Evolutionary conservation across 35 echinoderm and acorn worm species (phyloP).

Genomic region (Ophioderma brevispina): DNA sequence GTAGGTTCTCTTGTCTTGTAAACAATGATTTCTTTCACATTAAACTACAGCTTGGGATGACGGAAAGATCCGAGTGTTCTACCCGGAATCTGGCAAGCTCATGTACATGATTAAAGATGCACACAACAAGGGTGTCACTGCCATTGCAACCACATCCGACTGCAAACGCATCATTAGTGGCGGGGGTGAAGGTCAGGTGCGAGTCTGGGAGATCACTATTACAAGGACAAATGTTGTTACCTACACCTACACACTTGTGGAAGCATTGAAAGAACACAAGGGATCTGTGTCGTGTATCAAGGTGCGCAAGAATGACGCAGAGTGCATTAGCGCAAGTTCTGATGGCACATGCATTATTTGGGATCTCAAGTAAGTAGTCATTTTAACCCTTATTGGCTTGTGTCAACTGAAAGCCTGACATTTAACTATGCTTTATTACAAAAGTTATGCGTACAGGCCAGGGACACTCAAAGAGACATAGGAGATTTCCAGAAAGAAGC

Average conservation of each 20-base stretch:
- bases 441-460: too few relatives aligned
- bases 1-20: too few relatives aligned
- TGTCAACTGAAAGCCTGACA: too few relatives aligned
- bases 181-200: constrained; percentile 94
- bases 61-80: constrained; percentile 87
- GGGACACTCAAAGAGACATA: too few relatives aligned
- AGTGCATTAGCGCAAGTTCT: constrained; percentile 92
- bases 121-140: constrained; percentile 92
- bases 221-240: too few relatives aligned
- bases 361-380: constrained; percentile 91
- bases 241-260: constrained; percentile 22
- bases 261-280: constrained; percentile 97
- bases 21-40: too few relatives aligned
- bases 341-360: constrained; percentile 98
- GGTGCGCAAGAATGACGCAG: constrained; percentile 67
- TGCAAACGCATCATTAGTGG: constrained; percentile 91
- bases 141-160: constrained; percentile 88
- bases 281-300: constrained; percentile 84
- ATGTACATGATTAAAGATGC: constrained; percentile 83
- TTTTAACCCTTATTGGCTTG: too few relatives aligned
- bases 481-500: too few relatives aligned
- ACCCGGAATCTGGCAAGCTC: constrained; percentile 86
- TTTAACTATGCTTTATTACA: too few relatives aligned
- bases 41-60: constrained; percentile 97
- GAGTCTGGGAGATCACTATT: constrained; percentile 62